Conservation (phyloP, 2,113 vertebrate genomes). For the Capreolus pygargus region DNA sequence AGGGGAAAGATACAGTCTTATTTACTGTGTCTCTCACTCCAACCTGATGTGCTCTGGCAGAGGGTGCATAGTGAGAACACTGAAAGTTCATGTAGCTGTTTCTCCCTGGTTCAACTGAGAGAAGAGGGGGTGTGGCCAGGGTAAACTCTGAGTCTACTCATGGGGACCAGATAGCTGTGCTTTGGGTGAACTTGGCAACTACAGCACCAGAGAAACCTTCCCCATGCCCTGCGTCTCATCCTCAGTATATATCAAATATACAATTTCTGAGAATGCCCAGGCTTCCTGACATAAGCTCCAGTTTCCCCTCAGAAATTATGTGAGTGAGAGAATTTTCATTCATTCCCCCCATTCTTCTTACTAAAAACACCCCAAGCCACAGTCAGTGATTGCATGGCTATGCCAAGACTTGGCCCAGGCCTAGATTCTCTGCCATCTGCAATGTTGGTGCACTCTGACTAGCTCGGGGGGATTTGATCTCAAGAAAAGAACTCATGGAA, state of each 20-base stretch:
- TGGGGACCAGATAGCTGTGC: neutral
- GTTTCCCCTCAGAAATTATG: neutral
- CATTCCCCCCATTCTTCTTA: too few species aligned
- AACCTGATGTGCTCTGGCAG: neutral
- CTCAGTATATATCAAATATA: neutral
- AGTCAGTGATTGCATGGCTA: neutral
- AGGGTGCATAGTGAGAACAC: neutral
- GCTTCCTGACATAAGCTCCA: neutral
- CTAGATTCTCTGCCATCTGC: neutral
- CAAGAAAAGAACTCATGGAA: neutral
- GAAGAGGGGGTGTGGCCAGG: too few species aligned
- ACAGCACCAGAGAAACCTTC: neutral
- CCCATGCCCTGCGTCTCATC: neutral
- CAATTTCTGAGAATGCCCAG: neutral
- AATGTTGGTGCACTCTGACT: neutral
- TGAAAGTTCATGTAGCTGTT: neutral
- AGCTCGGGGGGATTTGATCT: neutral
- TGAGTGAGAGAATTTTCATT: neutral
- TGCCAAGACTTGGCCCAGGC: fast-evolving
- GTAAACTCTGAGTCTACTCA: neutral
- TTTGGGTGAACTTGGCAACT: neutral
- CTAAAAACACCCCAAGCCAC: neutral
- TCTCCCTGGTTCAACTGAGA: neutral
- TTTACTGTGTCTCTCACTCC: neutral
- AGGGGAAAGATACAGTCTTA: neutral